Evolutionary conservation across 2,888 invertebrate species (phyloP), one percentile per base, ranked within the genome.

Genomic region (Gortyna flavago): DNA sequence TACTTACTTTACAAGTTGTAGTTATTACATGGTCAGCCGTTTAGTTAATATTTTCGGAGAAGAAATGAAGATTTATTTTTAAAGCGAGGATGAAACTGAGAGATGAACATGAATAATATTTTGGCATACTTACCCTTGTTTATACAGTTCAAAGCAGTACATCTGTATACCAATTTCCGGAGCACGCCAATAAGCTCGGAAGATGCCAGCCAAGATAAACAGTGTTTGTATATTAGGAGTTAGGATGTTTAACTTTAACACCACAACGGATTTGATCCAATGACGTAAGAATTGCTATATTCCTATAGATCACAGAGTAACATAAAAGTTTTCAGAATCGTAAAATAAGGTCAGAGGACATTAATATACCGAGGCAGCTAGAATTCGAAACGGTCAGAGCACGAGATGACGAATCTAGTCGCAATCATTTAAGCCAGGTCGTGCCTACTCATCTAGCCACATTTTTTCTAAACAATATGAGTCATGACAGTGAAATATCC

Each of bases 121-220:
- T 77, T 59, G 9, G 1, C 41, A 48, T 64, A 77, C 18, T n/a
- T 21, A 51, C 32, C 25, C 41, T 41, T 71, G 54, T 80, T 72
- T 48, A 48, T 41, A 44, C 41, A 74, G 67, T 75, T 81, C 62
- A 64, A 70, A 74, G 51, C 59, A 65, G 48, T 72, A 61, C 13
- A 48, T 57, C n/a, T 25, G 59, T 54, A 54, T 61, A 32, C 44
- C 38, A 61, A 84, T 81, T 73, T 84, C 85, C 69, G 61, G 69
- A 73, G 59, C 51, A 44, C 51, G 44, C 68, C 64, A 69, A 64
- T 81, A 76, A 75, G 29, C 38, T 75, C 16, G 25, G 62, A 61
- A 68, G 32, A 85, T 51, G 18, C 67, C 38, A 69, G 76, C 64
- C 64, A 81, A 82, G 16, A 81, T 85, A 71, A 75, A 82, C 71